Base-by-base conservation (phyloP, 2,113 vertebrate species). In the Rafetus swinhoei region DNA sequence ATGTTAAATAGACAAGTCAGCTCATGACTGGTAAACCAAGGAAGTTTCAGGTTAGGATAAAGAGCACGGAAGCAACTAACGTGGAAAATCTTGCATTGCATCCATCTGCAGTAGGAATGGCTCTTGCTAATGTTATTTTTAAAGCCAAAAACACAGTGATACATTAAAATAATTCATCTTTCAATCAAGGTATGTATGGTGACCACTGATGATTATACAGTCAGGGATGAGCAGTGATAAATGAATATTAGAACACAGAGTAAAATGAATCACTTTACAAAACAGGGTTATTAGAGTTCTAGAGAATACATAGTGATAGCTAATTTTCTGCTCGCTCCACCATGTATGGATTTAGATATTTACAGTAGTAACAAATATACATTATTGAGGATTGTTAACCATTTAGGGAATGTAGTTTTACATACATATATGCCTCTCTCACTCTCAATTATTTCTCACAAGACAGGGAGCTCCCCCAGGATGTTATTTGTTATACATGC, bases 191-290 rank as follows among this genome's bases (percentile, higher is more conserved):
- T 3, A 2, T 60, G 35, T 89, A 39, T 32, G 59, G 16, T 82
- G 39, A 86, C 57, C 77, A 39, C 12, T 57, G 84, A 80, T 88
- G 86, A 72, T 35, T 35, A 72, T 85, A 93, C 39, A 87, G 24
- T 79, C 25, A 81, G n/a, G 82, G 21, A 56, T 25, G 21, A 76
- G 39, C 55, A 76, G 24, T 18, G 82, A 82, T 25, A 87, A 0
- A 3, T 89, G 59, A 93, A 53, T 69, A 27, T 82, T 27, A 74
- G n/a, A 95, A 27, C 52, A 77, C n/a, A 79, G 11, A 85, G 19
- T 16, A 65, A 89, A 45, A n/a, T 92, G 84, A 94, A 92, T 77
- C 88, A 32, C 79, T 95, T 94, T 0, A 76, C 50, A 93, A 93
- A 91, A 95, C 29, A 86, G 2, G 45, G 25, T 85, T 89, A 57